Conservation (phyloP, 1,140 invertebrate genomes). For the Lordiphosa collinella region DNA sequence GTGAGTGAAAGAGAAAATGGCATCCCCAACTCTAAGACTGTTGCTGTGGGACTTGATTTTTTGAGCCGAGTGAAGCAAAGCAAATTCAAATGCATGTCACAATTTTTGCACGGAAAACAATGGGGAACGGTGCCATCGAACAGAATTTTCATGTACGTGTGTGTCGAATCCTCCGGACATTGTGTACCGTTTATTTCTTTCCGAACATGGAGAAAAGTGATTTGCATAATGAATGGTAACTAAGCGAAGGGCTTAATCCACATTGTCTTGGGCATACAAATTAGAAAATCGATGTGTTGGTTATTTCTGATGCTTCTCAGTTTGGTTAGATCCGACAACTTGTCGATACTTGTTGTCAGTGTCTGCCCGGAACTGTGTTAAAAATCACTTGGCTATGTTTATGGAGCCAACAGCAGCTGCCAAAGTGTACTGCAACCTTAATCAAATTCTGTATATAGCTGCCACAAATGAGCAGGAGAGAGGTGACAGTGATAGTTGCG, state of each 20-base stretch:
- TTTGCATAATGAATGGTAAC: too few species aligned
- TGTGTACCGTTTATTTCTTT: too few species aligned
- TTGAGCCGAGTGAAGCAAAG: background rate
- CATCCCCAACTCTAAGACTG: background rate
- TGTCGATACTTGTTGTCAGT: too few species aligned
- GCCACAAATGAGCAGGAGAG: background rate
- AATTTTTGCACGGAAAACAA: background rate
- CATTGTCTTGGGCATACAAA: too few species aligned
- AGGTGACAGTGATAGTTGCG: background rate
- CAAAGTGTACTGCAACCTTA: constrained; percentile 41
- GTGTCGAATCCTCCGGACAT: too few species aligned
- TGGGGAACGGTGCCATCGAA: background rate
- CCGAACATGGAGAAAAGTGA: too few species aligned
- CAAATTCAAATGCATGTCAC: constrained; percentile 8
- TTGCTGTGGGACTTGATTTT: background rate
- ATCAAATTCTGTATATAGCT: constrained; percentile 32
- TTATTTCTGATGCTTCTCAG: background rate
- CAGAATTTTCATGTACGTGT: too few species aligned
- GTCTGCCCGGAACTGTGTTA: too few species aligned
- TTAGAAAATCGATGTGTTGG: too few species aligned
- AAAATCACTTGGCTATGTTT: constrained; percentile 3
- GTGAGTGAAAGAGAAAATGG: background rate
- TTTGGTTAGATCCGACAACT: background rate
- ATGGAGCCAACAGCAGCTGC: constrained; percentile 17
- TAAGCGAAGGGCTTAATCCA: too few species aligned